phyloP scores from a whole-genome alignment of 2,888 invertebrate genomes.

The Polydrusus tereticollis region DNA sequence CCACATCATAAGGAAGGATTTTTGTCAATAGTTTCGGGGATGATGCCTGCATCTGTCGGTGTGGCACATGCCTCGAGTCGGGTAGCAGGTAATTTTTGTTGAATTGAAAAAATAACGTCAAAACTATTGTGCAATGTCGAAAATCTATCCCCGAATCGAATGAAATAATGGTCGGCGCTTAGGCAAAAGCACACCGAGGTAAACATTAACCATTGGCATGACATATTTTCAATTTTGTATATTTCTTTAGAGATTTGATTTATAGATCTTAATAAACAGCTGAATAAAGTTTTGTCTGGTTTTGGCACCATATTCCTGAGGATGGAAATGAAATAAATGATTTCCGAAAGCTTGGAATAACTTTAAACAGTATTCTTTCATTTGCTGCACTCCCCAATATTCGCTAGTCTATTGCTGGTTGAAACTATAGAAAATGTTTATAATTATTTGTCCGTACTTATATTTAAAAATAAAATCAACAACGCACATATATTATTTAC shows the following conservation, averaged over 20 bases:
- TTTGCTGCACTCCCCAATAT: too few species aligned
- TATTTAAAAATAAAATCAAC: too few species aligned
- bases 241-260: constrained; percentile 29
- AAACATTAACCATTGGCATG: constrained; percentile 34
- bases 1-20: constrained; percentile 46
- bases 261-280: constrained; percentile 30
- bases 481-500: too few species aligned
- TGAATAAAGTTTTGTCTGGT: constrained; percentile 2
- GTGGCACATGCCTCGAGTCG: constrained; percentile 59
- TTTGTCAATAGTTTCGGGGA: constrained; percentile 44
- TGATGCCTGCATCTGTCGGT: constrained; percentile 56
- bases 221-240: constrained; percentile 22
- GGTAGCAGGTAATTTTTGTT: constrained; percentile 57
- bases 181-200: constrained; percentile 33
- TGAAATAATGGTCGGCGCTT: constrained; percentile 47
- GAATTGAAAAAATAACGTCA: constrained; percentile 56
- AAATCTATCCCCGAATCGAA: constrained; percentile 50
- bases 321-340: too few species aligned
- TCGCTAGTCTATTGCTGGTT: too few species aligned
- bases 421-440: too few species aligned
- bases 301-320: neutral
- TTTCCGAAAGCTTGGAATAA: too few species aligned
- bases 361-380: too few species aligned
- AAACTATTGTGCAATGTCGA: constrained; percentile 55
- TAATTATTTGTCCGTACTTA: too few species aligned